These are phyloP conservation scores for Cyprinodon diabolis DNA, from an alignment of 2,797 vertebrate genomes.

Conservation along the genomic window DNA sequence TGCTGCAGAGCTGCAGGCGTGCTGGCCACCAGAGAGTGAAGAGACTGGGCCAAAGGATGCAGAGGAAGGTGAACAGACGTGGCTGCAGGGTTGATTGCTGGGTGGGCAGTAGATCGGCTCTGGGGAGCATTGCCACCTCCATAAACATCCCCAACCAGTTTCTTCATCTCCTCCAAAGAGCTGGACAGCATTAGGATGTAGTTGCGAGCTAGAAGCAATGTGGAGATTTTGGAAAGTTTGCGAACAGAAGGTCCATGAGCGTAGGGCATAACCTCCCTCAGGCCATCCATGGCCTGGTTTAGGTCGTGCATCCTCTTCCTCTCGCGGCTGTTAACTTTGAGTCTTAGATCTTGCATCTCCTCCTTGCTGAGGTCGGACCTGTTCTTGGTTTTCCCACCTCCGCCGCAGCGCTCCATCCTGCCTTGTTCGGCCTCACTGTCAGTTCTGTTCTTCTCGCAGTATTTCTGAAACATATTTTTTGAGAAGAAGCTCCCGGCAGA, in stretches of 20 bases:
- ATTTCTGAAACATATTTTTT: slow-evolving; percentile 81
- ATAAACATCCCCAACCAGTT: slow-evolving; percentile 84
- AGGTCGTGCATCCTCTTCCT: slow-evolving; percentile 88
- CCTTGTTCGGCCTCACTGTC: slow-evolving; percentile 31
- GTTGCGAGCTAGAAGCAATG: slow-evolving; percentile 84
- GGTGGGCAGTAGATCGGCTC: slow-evolving; percentile 58
- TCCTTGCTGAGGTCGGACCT: slow-evolving; percentile 65
- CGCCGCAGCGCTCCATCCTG: slow-evolving; percentile 32
- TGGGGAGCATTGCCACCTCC: slow-evolving; percentile 69
- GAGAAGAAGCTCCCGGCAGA: slow-evolving; percentile 74
- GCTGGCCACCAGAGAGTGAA: slow-evolving; percentile 77
- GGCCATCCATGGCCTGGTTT: slow-evolving; percentile 87
- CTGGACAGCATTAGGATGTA: slow-evolving; percentile 88
- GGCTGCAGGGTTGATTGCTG: slow-evolving; percentile 46
- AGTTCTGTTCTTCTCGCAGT: slow-evolving; percentile 60
- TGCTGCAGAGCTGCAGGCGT: slow-evolving; percentile 68
- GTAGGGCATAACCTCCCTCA: slow-evolving; percentile 87
- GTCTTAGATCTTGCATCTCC: slow-evolving; percentile 80
- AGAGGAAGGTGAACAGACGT: slow-evolving; percentile 68
- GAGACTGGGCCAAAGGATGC: slow-evolving; percentile 79
- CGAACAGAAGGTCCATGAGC: slow-evolving; percentile 86
- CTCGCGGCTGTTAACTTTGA: slow-evolving; percentile 87
- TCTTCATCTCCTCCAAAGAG: slow-evolving; percentile 88
- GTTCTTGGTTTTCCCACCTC: slow-evolving; percentile 54
- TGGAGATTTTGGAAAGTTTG: slow-evolving; percentile 88